Conservation (phyloP, 2,797 vertebrate genomes). For the Melanotaenia maccullochi region DNA sequence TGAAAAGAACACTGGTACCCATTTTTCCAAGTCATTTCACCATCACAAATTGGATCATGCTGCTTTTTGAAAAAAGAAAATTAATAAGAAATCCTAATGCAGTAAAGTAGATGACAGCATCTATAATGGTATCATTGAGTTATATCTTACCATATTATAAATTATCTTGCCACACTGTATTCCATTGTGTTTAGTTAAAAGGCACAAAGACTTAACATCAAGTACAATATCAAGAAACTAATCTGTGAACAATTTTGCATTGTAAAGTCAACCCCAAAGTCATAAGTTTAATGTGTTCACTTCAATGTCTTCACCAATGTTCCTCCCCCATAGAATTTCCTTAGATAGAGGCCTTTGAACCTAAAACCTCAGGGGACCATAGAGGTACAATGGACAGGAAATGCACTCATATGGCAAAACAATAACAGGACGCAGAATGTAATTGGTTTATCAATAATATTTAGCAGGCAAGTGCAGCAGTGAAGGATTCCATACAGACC, state of each 20-base stretch:
- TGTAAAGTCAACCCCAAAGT: constrained; percentile 33
- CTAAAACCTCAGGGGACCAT: constrained; percentile 26
- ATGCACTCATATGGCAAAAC: constrained; percentile 53
- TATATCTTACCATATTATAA: not conserved
- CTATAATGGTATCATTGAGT: not conserved
- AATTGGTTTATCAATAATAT: constrained; percentile 56
- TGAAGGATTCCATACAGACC: constrained; percentile 42
- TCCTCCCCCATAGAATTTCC: constrained; percentile 41
- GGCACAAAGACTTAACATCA: not conserved
- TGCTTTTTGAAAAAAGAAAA: not conserved
- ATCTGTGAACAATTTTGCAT: constrained; percentile 25
- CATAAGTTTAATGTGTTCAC: constrained; percentile 24
- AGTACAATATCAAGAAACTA: constrained; percentile 20
- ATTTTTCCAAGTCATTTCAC: not conserved
- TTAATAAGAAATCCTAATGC: not conserved
- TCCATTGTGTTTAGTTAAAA: not conserved
- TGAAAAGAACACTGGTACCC: not conserved
- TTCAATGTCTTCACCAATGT: constrained; percentile 11
- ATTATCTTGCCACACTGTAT: not conserved
- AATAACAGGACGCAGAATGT: constrained; percentile 67
- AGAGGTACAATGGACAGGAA: constrained; percentile 70
- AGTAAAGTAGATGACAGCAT: not conserved
- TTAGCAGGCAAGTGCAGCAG: constrained; percentile 27
- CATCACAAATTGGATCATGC: not conserved
- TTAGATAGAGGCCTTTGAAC: constrained; percentile 58